phyloP scores from a whole-genome alignment of 1,140 invertebrate species.

The Drosophila repletoides region DNA sequence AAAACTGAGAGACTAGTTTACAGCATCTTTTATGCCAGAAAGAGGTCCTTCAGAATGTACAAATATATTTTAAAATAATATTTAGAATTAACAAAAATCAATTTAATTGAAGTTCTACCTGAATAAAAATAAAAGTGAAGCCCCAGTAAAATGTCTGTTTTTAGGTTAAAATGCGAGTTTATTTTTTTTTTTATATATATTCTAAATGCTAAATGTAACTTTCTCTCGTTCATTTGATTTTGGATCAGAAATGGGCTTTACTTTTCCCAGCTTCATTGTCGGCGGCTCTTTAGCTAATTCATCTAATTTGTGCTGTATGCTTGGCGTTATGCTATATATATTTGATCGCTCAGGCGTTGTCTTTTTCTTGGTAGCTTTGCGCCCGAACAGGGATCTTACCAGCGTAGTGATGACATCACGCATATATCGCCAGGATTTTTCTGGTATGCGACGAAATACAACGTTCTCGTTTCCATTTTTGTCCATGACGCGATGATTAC shows the following conservation, averaged over 20 bases:
- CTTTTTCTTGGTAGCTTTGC: conserved; percentile 20
- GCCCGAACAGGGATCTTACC: conserved; percentile 82
- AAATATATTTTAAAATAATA: no score
- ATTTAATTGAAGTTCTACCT: no score
- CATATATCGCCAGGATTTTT: conserved; percentile 84
- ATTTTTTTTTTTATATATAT: conserved; percentile 28
- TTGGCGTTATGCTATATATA: conserved; percentile 71
- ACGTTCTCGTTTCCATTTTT: conserved; percentile 79
- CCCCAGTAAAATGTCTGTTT: conserved; percentile 26
- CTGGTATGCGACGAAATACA: conserved; percentile 82
- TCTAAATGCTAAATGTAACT: conserved; percentile 67
- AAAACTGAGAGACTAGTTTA: no score
- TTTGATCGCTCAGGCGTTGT: conserved; percentile 39
- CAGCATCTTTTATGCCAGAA: no score
- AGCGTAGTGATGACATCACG: conserved; percentile 85
- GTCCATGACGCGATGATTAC: conserved; percentile 72
- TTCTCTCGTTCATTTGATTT: conserved; percentile 32
- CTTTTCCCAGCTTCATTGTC: conserved; percentile 30
- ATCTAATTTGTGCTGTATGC: conserved; percentile 62
- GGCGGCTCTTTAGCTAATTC: conserved; percentile 59
- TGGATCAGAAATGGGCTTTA: conserved; percentile 29
- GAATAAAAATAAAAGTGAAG: not conserved
- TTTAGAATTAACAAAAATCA: not conserved
- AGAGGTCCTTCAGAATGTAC: no score
- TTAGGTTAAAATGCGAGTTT: conserved; percentile 39